These are phyloP conservation scores for Eulemur rubriventer DNA, from an alignment of 2,797 vertebrate genomes.

Conservation along the genomic window DNA sequence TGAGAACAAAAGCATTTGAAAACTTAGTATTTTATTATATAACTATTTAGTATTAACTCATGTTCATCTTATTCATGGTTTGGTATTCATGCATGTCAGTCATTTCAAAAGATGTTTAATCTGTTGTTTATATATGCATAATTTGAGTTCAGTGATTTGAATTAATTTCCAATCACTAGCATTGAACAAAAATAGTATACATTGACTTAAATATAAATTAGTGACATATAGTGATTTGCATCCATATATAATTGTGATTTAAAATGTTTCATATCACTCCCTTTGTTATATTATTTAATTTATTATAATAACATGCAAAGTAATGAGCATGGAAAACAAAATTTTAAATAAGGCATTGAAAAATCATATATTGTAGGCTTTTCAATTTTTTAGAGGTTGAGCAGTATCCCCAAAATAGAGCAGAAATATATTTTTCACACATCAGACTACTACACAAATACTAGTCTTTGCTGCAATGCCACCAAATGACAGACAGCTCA, in stretches of 20 bases:
- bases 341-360: not conserved
- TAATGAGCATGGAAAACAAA: not conserved
- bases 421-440: not conserved
- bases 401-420: not conserved
- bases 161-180: constrained; percentile 33
- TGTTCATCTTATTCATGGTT: constrained; percentile 19
- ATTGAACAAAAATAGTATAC: constrained; percentile 19
- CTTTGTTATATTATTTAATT: not conserved
- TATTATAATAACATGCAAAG: not conserved
- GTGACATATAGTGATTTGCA: not conserved
- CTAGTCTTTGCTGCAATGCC: not conserved
- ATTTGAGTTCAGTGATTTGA: constrained; percentile 51
- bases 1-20: constrained; percentile 42
- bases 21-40: not conserved
- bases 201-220: constrained; percentile 23
- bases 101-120: constrained; percentile 40
- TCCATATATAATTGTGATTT: not conserved
- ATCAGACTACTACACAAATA: not conserved
- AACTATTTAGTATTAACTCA: constrained; percentile 30
- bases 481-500: not conserved
- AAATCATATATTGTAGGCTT: not conserved
- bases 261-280: not conserved
- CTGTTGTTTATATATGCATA: not conserved
- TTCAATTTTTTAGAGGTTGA: not conserved
- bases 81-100: constrained; percentile 14